phyloP scores from a whole-genome alignment of 2,888 invertebrate genomes.

The Drosophila dives region DNA sequence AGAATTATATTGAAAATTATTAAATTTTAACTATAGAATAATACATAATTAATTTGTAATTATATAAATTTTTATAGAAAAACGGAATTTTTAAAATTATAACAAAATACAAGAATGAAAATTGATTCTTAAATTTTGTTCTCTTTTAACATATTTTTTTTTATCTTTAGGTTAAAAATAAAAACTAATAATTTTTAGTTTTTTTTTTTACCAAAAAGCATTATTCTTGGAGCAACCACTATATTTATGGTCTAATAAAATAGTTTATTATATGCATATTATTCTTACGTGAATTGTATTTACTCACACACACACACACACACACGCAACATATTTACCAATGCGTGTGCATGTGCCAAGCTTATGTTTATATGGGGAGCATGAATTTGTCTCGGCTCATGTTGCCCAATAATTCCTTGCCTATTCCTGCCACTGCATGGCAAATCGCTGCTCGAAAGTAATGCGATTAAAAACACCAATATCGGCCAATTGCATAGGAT shows the following conservation, averaged over 20 bases:
- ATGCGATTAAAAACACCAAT: conserved; percentile 76
- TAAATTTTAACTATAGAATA: not conserved
- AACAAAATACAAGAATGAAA: too few species aligned
- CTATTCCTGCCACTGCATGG: conserved; percentile 78
- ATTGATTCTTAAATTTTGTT: too few species aligned
- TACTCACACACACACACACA: not conserved
- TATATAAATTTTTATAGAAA: too few species aligned
- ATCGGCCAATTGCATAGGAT: conserved; percentile 78
- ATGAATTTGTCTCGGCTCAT: not conserved
- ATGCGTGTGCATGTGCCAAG: not conserved
- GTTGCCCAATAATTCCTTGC: not conserved
- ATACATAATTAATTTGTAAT: not conserved
- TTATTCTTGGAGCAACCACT: not conserved
- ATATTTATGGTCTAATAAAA: not conserved
- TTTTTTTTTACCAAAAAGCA: not conserved
- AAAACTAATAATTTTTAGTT: not conserved
- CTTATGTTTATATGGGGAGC: not conserved
- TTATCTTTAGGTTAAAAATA: too few species aligned
- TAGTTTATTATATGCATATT: not conserved
- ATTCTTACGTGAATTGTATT: not conserved
- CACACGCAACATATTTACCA: not conserved
- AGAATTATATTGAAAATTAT: not conserved
- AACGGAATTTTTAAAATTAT: too few species aligned
- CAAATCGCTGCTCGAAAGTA: conserved; percentile 76
- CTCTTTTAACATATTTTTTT: too few species aligned